Evolutionary conservation across 2,797 vertebrate genomes (phyloP).

Genomic region (Ispidina picta): DNA sequence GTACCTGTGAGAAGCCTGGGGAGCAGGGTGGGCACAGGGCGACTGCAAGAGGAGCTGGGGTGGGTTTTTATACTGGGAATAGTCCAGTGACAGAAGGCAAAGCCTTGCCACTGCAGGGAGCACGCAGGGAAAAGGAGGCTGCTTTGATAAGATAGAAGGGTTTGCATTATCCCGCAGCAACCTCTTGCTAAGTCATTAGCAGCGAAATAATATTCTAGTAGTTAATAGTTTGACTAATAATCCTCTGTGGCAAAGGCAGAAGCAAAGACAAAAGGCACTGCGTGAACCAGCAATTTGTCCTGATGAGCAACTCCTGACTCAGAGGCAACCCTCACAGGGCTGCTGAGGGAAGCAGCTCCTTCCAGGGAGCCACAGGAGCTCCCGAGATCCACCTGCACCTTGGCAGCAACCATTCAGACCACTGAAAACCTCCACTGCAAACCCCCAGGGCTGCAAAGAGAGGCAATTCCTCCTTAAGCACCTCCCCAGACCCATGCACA

Average conservation of each 20-base stretch:
- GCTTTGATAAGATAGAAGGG: not conserved
- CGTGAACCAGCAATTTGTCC: not conserved
- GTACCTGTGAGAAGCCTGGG: not conserved
- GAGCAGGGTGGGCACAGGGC: not conserved
- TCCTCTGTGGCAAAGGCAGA: slow-evolving; percentile 47
- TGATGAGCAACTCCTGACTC: not conserved
- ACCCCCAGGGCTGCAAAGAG: not conserved
- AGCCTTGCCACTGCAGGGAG: not conserved
- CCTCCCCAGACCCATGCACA: not conserved
- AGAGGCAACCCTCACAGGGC: fast-evolving
- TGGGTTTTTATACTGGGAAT: not conserved
- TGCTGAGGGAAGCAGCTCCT: not conserved
- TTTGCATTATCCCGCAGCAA: not conserved
- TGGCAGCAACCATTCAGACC: not conserved
- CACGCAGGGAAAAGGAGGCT: not conserved
- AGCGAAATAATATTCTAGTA: slow-evolving; percentile 35
- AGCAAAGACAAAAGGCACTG: slow-evolving; percentile 26
- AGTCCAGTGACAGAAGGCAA: not conserved
- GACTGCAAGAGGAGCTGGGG: not conserved
- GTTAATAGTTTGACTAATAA: slow-evolving; percentile 58
- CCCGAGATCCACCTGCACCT: not conserved
- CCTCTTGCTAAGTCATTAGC: slow-evolving; percentile 41
- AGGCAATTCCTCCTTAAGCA: not conserved
- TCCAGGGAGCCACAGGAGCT: not conserved
- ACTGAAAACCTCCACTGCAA: not conserved